phyloP scores from a whole-genome alignment of 2,113 vertebrate species.

The Corvus hawaiiensis region DNA sequence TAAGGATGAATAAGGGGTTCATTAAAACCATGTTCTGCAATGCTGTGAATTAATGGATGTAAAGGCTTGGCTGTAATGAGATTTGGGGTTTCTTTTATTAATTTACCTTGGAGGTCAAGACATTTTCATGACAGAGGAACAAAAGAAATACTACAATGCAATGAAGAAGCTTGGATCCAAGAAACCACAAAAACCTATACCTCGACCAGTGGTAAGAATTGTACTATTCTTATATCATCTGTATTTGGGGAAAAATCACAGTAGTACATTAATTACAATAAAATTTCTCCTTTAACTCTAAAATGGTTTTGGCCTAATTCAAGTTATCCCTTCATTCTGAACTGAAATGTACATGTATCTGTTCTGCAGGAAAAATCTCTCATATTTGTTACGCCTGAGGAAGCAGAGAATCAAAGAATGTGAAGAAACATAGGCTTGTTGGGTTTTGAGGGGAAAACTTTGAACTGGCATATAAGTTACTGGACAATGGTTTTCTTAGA shows the following conservation, averaged over 20 bases:
- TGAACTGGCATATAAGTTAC: not conserved
- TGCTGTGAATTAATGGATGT: not conserved
- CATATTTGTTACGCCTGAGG: not conserved
- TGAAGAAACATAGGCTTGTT: not conserved
- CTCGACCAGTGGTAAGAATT: slow-evolving; percentile 73
- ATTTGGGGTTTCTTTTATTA: slow-evolving; percentile 43
- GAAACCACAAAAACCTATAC: slow-evolving; percentile 83
- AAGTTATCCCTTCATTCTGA: not conserved
- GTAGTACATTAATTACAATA: not conserved
- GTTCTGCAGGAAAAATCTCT: not conserved
- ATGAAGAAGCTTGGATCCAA: slow-evolving; percentile 85
- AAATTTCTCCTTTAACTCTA: not conserved
- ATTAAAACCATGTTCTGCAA: not conserved
- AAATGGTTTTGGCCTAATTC: not conserved
- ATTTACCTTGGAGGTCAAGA: slow-evolving; percentile 85
- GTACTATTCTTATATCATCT: not conserved
- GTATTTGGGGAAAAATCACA: not conserved
- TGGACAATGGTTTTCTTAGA: not conserved
- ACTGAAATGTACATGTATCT: not conserved
- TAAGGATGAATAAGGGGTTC: not conserved
- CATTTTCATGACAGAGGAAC: slow-evolving; percentile 85
- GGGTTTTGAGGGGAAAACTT: not conserved
- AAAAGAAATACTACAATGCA: slow-evolving; percentile 84
- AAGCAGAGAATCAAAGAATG: not conserved
- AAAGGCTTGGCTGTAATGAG: slow-evolving; percentile 57